These are phyloP conservation scores for Eubasilissa regina DNA, from an alignment of 1,140 invertebrate species.

Conservation along the genomic window DNA sequence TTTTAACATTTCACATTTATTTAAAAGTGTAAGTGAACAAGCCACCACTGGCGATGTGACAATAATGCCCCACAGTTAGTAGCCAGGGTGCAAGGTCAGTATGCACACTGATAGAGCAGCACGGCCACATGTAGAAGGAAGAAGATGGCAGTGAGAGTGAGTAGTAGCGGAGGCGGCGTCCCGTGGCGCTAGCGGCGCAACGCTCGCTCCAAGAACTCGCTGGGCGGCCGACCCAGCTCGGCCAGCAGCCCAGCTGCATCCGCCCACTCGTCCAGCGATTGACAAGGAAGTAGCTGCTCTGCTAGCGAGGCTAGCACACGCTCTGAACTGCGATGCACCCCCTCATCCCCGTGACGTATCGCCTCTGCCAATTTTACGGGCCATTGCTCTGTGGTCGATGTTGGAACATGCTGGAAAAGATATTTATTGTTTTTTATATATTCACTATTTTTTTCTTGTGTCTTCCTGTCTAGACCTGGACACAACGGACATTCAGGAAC, in stretches of 20 bases:
- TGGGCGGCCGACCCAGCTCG: not conserved
- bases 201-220: not conserved
- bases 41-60: too few relatives aligned
- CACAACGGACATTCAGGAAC: too few relatives aligned
- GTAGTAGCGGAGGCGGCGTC: not conserved
- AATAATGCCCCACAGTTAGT: too few relatives aligned
- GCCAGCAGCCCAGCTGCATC: conserved; percentile 81
- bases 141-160: conserved; percentile 2
- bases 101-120: not conserved
- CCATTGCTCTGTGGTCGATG: conserved; percentile 88
- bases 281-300: conserved; percentile 91
- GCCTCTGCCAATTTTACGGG: conserved; percentile 91
- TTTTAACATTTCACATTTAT: too few relatives aligned
- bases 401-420: conserved; percentile 69
- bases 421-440: too few relatives aligned
- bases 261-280: conserved; percentile 92
- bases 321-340: conserved; percentile 90
- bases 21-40: too few relatives aligned
- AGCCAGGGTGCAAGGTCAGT: too few relatives aligned
- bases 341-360: conserved; percentile 94
- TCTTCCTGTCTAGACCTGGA: too few relatives aligned
- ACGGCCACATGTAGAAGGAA: conserved; percentile 6
- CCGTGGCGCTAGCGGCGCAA: conserved; percentile 12
- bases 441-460: not conserved
- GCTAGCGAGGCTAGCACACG: conserved; percentile 86